phyloP scores from a whole-genome alignment of 2,888 invertebrate species.

The Microchrysa polita region DNA sequence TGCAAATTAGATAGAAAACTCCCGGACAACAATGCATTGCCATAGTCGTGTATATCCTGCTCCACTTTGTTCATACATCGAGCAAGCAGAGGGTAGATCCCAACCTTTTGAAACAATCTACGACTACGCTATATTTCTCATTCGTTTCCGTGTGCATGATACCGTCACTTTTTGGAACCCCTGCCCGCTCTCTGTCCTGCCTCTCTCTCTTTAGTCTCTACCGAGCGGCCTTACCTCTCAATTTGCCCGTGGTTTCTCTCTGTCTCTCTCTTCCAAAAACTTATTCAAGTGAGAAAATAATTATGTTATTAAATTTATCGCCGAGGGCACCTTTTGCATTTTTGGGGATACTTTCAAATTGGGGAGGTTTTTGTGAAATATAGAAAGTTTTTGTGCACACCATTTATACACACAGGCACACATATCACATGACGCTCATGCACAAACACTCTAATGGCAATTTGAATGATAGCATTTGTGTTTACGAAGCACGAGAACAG shows the following conservation, averaged over 20 bases:
- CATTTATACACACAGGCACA: no score
- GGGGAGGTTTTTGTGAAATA: not conserved
- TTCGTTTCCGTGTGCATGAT: no score
- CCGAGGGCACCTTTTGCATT: slow-evolving; percentile 1
- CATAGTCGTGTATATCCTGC: no score
- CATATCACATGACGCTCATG: not conserved
- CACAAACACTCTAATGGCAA: slow-evolving; percentile 4
- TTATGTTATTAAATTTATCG: slow-evolving; percentile 36
- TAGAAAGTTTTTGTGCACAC: no score
- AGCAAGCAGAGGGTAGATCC: not conserved
- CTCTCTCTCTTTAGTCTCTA: no score
- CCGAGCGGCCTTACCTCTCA: not conserved
- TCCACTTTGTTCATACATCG: not conserved
- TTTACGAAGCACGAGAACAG: no score
- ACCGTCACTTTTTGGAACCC: no score
- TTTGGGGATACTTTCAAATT: not conserved
- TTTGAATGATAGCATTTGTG: not conserved
- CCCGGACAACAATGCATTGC: not conserved
- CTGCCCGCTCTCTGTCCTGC: no score
- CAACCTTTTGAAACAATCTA: not conserved
- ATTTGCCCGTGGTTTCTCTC: no score
- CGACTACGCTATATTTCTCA: not conserved
- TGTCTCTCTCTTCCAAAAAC: slow-evolving; percentile 4
- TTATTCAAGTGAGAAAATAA: slow-evolving; percentile 33
- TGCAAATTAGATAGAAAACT: slow-evolving; percentile 5